A percentile compares a stretch with the other conserved stretches of the same genome.
These are phyloP conservation scores for Rallus crepitans DNA, from an alignment of 2,797 vertebrate species.

Conservation along the genomic window DNA sequence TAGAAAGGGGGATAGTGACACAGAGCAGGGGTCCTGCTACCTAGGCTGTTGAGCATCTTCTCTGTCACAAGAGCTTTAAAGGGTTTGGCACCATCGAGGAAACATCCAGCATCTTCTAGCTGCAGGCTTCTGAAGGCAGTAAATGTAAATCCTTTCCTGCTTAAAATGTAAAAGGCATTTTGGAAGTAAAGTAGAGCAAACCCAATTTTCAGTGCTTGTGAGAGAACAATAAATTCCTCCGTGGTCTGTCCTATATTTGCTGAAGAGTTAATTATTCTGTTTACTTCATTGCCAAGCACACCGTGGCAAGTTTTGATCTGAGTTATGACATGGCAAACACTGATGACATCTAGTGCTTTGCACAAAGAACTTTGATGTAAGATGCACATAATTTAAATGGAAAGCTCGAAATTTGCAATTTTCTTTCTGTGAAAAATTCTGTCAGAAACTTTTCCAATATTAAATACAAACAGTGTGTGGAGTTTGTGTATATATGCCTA, in stretches of 20 bases:
- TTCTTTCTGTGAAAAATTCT: neutral
- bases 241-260: neutral
- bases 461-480: neutral
- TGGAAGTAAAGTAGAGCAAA: neutral
- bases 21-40: neutral
- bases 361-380: neutral
- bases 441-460: neutral
- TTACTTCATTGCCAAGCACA: neutral
- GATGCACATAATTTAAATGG: neutral
- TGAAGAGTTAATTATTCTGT: neutral
- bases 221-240: neutral
- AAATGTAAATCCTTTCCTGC: neutral
- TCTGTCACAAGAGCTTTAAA: neutral
- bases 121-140: neutral
- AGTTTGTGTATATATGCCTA: neutral
- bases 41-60: neutral
- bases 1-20: neutral
- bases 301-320: neutral
- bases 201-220: neutral
- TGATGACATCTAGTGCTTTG: neutral
- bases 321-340: neutral
- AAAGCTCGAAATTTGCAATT: neutral
- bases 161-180: neutral
- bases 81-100: neutral
- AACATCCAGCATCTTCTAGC: neutral